Percentiles rank a stretch among this genome's conserved stretches.
These are phyloP conservation scores for Diprion similis DNA, from an alignment of 1,140 invertebrate species.

Conservation along the genomic window DNA sequence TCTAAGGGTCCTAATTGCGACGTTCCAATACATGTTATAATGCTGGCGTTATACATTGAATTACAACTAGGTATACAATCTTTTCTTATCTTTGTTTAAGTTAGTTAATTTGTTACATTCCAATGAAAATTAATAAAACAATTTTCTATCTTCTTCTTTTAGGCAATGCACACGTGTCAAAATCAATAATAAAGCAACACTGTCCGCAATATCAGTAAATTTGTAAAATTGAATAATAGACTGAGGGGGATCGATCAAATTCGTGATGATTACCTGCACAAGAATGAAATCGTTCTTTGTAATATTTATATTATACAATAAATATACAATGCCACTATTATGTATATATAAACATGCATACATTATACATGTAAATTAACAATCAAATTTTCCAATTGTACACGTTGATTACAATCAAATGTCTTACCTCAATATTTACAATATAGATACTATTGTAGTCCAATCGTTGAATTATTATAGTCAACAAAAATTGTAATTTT, in stretches of 20 bases:
- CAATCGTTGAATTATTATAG: no score
- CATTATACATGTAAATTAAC: no score
- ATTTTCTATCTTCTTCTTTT: conserved; percentile 9
- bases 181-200: conserved; percentile 52
- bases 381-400: no score
- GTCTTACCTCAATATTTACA: no score
- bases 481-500: no score
- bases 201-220: conserved; percentile 51
- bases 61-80: conserved; percentile 68
- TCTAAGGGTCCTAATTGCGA: conserved; percentile 65
- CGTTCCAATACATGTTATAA: conserved; percentile 76
- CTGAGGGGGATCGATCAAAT: not conserved
- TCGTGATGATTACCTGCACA: not conserved
- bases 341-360: not conserved
- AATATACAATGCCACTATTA: not conserved
- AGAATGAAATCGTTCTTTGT: not conserved
- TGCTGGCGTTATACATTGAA: conserved; percentile 77
- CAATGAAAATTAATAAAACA: no score
- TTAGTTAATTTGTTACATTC: no score
- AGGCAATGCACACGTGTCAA: conserved; percentile 47
- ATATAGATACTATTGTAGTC: no score
- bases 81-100: no score
- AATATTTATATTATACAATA: conserved; percentile 3
- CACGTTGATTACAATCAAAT: no score
- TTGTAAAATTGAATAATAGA: not conserved